Conservation (phyloP, 1,140 invertebrate genomes). For the Palaemon carinicauda region DNA sequence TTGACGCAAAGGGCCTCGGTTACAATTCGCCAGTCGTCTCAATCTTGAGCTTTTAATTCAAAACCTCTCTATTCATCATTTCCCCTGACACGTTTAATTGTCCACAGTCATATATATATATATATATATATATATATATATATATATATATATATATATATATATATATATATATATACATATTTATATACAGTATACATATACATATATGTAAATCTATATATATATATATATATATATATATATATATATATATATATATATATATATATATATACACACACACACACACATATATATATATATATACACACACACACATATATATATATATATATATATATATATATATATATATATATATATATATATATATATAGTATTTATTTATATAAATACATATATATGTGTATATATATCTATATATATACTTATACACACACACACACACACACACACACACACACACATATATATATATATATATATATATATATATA, state of each 20-base stretch:
- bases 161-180: conserved; percentile 20
- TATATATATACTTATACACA: background rate
- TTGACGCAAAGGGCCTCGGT: too few relatives aligned
- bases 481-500: background rate
- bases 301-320: background rate
- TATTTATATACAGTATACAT: background rate
- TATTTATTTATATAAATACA: background rate
- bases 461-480: background rate
- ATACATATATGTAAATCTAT: background rate
- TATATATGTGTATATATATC: background rate
- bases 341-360: background rate
- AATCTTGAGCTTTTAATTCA: too few relatives aligned
- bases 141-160: conserved; percentile 22
- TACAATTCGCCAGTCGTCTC: too few relatives aligned
- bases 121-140: background rate
- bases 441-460: background rate
- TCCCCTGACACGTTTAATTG: background rate
- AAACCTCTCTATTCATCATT: too few relatives aligned
- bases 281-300: background rate
- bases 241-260: conserved; percentile 2
- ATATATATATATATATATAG: background rate
- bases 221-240: background rate
- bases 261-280: background rate
- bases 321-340: conserved; percentile 2
- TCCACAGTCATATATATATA: background rate